These are phyloP conservation scores for Solen grandis DNA, from an alignment of 1,140 invertebrate genomes.

Conservation along the genomic window DNA sequence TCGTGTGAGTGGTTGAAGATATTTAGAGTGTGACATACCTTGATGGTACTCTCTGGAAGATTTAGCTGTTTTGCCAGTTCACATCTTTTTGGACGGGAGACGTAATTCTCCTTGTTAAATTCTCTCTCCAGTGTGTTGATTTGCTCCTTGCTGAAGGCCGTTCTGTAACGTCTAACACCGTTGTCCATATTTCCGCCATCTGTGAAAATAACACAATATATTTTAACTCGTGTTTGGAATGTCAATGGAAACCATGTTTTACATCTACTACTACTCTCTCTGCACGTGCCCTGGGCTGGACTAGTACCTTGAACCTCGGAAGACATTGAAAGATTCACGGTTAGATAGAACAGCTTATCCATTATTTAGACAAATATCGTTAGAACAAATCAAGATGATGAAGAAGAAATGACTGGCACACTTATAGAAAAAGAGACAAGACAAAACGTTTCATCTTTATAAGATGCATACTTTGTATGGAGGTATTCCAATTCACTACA, in stretches of 20 bases:
- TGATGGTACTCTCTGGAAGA: constrained; percentile 98
- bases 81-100: constrained; percentile 95
- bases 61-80: constrained; percentile 96
- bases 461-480: too few species aligned
- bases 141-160: constrained; percentile 98
- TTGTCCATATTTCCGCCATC: constrained; percentile 61
- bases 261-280: background rate
- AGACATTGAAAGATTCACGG: background rate
- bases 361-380: too few species aligned
- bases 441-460: too few species aligned
- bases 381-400: too few species aligned
- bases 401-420: too few species aligned
- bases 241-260: constrained; percentile 9
- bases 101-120: constrained; percentile 98
- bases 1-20: too few species aligned
- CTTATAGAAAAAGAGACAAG: too few species aligned
- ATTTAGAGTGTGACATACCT: too few species aligned
- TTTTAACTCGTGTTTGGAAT: background rate
- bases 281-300: background rate
- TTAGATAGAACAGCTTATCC: background rate
- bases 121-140: constrained; percentile 96
- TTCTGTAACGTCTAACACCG: constrained; percentile 93
- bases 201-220: constrained; percentile 16
- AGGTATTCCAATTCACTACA: too few species aligned
- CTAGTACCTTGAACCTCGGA: background rate